Percentiles rank a stretch among this genome's conserved stretches.
phyloP scores from a whole-genome alignment of 2,888 invertebrate genomes.

The Cacoxenus indagator region DNA sequence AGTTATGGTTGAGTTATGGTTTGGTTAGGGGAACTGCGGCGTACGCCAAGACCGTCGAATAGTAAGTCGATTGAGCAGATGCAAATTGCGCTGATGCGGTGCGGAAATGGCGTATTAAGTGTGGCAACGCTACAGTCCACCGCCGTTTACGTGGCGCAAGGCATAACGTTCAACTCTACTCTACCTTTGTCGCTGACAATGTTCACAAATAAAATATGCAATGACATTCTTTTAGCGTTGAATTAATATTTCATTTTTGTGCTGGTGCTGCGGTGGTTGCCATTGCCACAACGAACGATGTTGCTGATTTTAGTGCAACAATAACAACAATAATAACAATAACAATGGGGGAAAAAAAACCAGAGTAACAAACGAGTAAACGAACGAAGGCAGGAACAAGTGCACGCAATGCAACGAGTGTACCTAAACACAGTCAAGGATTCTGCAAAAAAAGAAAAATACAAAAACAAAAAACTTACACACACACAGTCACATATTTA shows the following conservation, averaged over 20 bases:
- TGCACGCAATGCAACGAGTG: neutral
- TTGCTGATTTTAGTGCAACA: neutral
- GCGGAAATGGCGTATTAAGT: too few relatives aligned
- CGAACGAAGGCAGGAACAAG: neutral
- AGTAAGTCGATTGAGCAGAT: too few relatives aligned
- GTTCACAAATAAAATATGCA: constrained; percentile 2
- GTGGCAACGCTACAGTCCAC: neutral
- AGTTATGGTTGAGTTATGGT: too few relatives aligned
- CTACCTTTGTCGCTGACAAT: neutral
- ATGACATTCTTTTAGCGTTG: constrained; percentile 3
- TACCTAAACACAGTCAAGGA: too few relatives aligned
- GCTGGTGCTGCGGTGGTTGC: neutral
- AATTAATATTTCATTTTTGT: constrained; percentile 12
- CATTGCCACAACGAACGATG: neutral
- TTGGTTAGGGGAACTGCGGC: too few relatives aligned
- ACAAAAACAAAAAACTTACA: too few relatives aligned
- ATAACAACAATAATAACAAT: too few relatives aligned
- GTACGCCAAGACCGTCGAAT: too few relatives aligned
- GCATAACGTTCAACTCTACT: neutral
- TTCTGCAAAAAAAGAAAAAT: too few relatives aligned
- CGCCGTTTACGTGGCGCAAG: neutral
- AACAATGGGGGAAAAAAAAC: too few relatives aligned
- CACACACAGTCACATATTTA: too few relatives aligned
- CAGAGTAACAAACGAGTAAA: neutral
- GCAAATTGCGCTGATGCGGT: too few relatives aligned